Conservation (phyloP, 2,888 invertebrate species). For the Drosophila monieri region DNA sequence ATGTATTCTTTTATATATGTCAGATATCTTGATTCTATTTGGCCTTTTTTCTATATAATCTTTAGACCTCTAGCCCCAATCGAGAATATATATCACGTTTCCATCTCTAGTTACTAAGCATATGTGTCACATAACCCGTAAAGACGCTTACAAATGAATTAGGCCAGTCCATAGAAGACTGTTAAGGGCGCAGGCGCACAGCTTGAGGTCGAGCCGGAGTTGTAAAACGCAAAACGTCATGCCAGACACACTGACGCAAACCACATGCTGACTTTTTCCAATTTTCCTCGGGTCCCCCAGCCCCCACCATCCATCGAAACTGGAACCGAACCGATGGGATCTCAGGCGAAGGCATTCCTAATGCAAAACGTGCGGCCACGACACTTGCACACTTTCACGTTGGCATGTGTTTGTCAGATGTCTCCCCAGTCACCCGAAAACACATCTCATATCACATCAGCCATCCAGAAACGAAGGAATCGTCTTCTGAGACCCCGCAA, state of each 20-base stretch:
- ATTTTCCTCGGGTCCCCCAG: conserved; percentile 37
- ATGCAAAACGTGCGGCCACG: conserved; percentile 73
- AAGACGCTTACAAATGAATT: conserved; percentile 53
- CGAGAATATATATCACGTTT: neutral
- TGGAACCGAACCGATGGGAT: neutral
- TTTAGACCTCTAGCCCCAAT: neutral
- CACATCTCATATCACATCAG: conserved; percentile 4
- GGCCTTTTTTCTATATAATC: neutral
- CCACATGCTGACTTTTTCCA: conserved; percentile 68
- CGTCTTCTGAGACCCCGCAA: conserved; percentile 17
- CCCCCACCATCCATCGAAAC: conserved; percentile 14
- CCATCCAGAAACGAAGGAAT: neutral
- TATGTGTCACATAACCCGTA: conserved; percentile 65
- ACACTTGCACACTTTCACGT: conserved; percentile 51
- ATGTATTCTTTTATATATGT: no score
- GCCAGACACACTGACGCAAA: conserved; percentile 65
- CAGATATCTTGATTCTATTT: no score
- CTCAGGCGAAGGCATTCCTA: conserved; percentile 57
- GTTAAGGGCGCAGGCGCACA: conserved; percentile 70
- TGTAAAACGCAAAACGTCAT: conserved; percentile 31
- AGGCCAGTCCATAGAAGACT: conserved; percentile 36
- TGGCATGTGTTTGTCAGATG: conserved; percentile 69
- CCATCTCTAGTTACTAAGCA: conserved; percentile 35
- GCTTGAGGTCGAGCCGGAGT: conserved; percentile 56
- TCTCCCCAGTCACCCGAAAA: conserved; percentile 23